Conservation (phyloP, 2,888 invertebrate genomes). For the Lasius fuliginosus region DNA sequence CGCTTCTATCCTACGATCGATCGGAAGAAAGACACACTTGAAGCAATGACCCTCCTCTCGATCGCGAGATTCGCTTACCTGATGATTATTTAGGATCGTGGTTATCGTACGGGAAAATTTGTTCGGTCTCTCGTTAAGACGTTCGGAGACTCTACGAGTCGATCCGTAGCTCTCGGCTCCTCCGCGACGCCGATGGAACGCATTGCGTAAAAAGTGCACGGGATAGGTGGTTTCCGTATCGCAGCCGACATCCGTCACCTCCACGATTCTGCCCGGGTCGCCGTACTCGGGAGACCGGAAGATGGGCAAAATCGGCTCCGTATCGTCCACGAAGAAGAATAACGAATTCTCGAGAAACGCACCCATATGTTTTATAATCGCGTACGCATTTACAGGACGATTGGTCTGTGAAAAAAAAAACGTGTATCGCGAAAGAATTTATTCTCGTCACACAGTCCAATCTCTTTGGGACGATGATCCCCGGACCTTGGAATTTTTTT, state of each 20-base stretch:
- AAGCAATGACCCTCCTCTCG: not conserved
- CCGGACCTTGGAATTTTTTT: not conserved
- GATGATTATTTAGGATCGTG: not conserved
- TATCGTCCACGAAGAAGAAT: constrained; percentile 70
- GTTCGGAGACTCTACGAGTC: constrained; percentile 16
- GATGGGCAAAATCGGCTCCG: constrained; percentile 50
- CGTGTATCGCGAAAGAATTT: not conserved
- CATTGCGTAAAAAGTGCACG: not conserved
- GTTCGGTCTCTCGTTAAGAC: not conserved
- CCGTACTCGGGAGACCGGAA: constrained; percentile 11
- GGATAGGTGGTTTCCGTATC: constrained; percentile 59
- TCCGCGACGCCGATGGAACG: constrained; percentile 18
- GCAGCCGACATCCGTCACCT: constrained; percentile 66
- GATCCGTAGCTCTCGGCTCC: constrained; percentile 6
- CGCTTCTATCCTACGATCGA: constrained; percentile 22
- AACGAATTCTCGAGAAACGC: constrained; percentile 67
- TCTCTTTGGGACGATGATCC: not conserved
- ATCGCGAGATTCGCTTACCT: not conserved
- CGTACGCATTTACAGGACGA: not conserved
- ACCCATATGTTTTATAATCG: constrained; percentile 60
- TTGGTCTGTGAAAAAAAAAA: not conserved
- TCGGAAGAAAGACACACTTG: constrained; percentile 5
- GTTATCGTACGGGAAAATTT: not conserved
- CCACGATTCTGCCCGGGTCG: constrained; percentile 58
- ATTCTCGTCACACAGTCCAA: not conserved